Conservation (phyloP, 1,140 invertebrate species). For the Aphelinus certus region DNA sequence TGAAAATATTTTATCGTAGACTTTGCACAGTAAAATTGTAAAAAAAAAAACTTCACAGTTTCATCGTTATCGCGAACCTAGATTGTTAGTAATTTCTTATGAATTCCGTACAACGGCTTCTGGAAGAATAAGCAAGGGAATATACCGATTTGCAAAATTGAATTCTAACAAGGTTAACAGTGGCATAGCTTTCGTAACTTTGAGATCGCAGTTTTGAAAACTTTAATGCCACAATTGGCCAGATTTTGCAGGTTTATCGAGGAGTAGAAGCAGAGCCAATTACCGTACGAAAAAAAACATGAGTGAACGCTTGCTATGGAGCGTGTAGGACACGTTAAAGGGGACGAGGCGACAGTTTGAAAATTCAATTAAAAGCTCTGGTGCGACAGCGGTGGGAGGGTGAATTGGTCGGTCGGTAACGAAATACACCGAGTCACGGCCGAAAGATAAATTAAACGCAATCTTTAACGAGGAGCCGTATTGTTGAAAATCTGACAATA, state of each 20-base stretch:
- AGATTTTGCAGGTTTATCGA: background rate
- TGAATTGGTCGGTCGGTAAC: no score
- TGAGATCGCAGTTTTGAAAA: background rate
- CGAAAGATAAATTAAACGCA: conserved; percentile 33
- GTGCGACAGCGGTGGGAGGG: background rate
- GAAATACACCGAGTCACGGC: conserved; percentile 1
- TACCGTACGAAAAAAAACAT: background rate
- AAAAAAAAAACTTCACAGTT: no score
- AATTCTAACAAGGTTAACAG: no score
- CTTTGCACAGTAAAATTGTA: no score
- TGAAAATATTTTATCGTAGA: no score
- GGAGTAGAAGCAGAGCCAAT: background rate
- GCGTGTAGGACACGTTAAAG: background rate
- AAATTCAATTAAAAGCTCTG: conserved; percentile 31
- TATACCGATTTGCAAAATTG: no score
- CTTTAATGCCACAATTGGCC: background rate
- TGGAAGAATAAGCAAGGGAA: no score
- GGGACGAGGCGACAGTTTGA: conserved; percentile 16
- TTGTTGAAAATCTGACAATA: background rate
- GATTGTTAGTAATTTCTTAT: no score
- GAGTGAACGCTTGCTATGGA: background rate
- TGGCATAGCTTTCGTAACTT: no score
- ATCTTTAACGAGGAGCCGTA: conserved; percentile 32
- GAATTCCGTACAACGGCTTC: no score
- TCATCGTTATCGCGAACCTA: no score